phyloP scores from a whole-genome alignment of 2,113 vertebrate genomes.

The Mobula birostris region DNA sequence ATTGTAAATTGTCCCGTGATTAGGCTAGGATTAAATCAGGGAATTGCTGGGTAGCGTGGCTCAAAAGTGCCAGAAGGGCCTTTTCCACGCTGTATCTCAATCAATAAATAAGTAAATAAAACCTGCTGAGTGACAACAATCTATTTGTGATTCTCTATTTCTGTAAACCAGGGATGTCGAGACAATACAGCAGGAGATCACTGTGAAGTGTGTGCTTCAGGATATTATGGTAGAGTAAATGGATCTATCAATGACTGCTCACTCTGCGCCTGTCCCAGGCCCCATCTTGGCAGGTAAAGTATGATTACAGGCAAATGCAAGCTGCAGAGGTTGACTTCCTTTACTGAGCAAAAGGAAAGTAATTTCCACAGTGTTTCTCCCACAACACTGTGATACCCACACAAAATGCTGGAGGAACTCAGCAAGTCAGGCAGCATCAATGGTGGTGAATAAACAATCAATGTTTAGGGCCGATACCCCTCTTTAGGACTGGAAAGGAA shows the following conservation, averaged over 20 bases:
- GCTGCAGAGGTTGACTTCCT: not conserved
- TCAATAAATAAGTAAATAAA: no score
- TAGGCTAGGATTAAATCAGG: no score
- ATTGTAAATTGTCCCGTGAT: no score
- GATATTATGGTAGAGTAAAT: constrained; percentile 70
- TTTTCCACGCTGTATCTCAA: no score
- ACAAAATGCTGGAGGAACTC: no score
- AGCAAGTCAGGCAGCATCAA: no score
- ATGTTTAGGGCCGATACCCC: no score
- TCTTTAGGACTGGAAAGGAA: no score
- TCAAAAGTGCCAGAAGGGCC: no score
- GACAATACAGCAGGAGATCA: constrained; percentile 71
- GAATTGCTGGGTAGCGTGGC: no score
- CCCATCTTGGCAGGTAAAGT: constrained; percentile 67
- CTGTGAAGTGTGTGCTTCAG: constrained; percentile 70
- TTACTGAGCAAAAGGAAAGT: not conserved
- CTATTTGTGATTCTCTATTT: constrained; percentile 37
- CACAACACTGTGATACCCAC: not conserved
- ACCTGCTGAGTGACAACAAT: no score
- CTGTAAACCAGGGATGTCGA: constrained; percentile 63
- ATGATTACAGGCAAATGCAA: not conserved
- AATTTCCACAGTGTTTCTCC: not conserved
- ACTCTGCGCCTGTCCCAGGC: constrained; percentile 75
- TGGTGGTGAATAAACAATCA: no score
- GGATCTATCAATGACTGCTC: constrained; percentile 74